Conservation (phyloP, 2,888 invertebrate genomes). For the Melieria crassipennis region DNA sequence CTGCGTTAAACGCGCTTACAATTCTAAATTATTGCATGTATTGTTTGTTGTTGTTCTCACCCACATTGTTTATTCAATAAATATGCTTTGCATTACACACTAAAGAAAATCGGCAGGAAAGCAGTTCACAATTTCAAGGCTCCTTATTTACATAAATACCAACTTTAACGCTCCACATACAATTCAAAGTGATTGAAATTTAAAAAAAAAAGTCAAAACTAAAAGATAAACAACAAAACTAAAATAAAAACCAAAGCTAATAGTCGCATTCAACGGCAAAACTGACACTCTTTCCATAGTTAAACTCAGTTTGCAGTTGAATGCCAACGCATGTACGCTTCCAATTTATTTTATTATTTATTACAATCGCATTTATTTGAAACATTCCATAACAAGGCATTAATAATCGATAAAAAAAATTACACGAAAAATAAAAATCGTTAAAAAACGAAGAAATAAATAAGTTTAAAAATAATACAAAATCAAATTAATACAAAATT, state of each 20-base stretch:
- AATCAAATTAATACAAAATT: constrained; percentile 28
- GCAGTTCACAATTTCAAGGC: neutral
- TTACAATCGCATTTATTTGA: constrained; percentile 24
- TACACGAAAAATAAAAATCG: constrained; percentile 29
- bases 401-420: constrained; percentile 37
- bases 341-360: constrained; percentile 2
- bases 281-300: too few species aligned
- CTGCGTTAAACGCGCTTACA: neutral
- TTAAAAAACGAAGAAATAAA: constrained; percentile 20
- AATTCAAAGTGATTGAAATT: constrained; percentile 25
- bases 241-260: neutral
- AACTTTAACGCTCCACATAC: neutral
- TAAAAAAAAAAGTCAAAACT: constrained; percentile 16
- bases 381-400: constrained; percentile 29
- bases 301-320: too few species aligned
- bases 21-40: too few species aligned
- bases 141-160: neutral
- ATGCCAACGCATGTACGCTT: neutral
- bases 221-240: constrained; percentile 5
- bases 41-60: too few species aligned
- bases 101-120: constrained; percentile 25
- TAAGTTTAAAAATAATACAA: constrained; percentile 20
- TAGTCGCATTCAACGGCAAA: neutral
- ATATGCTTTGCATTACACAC: too few species aligned
- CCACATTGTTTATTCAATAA: too few species aligned